Conservation (phyloP, 2,797 vertebrate species). For the Muraenolepis orangiensis region DNA sequence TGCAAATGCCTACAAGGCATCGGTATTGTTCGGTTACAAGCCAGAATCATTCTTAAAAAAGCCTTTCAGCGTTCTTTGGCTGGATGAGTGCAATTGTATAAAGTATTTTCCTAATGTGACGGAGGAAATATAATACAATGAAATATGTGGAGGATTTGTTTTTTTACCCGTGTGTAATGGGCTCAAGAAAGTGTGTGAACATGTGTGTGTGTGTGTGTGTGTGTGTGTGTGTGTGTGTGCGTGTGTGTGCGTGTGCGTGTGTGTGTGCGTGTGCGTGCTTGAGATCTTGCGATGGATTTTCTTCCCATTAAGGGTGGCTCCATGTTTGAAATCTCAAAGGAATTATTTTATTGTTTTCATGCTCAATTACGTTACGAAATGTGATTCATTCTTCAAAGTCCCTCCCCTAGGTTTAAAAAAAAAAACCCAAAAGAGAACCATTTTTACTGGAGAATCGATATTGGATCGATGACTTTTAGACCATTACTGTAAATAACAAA, state of each 20-base stretch:
- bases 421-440: too few species aligned
- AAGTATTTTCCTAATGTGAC: slow-evolving; percentile 28
- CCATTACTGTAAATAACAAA: neutral
- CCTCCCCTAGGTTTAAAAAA: neutral
- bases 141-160: slow-evolving; percentile 9
- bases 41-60: slow-evolving; percentile 45
- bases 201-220: neutral
- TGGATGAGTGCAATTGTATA: neutral
- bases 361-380: neutral
- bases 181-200: neutral
- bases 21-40: slow-evolving; percentile 26
- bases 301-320: neutral
- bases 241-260: neutral
- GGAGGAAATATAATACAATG: slow-evolving; percentile 29
- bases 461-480: neutral
- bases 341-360: neutral
- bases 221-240: neutral
- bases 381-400: neutral
- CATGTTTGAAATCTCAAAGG: neutral
- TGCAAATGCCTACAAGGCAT: neutral
- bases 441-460: neutral
- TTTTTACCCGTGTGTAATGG: neutral
- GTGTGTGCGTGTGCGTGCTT: neutral
- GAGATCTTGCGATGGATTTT: neutral
- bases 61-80: neutral